Evolutionary conservation across 2,888 invertebrate species (phyloP), one percentile per base, ranked within the genome.

Genomic region (Euplagia quadripunctaria): DNA sequence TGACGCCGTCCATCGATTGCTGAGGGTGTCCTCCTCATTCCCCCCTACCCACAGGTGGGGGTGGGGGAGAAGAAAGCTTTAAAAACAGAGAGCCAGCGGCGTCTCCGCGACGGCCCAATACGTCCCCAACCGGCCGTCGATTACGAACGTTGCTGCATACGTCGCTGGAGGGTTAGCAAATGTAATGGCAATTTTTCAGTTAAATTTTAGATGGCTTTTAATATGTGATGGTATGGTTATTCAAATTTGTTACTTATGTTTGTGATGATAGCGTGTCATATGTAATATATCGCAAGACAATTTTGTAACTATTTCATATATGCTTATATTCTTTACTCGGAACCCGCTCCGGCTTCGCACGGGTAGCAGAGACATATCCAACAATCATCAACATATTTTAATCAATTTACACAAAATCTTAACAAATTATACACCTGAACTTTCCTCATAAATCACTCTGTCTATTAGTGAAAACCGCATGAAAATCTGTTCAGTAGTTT

Each of bases 71-170:
- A 91, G 91, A 89, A 89, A 90, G 91, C 90, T 92, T 91, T 92
- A 92, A 91, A 91, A 91, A 90, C 91, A 91, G 87, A 87, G 91
- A 91, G 91, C 88, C 88, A 86, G 87, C 89, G 92, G 90, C 94
- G 94, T 94, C 94, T 94, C 95, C 89, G 89, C 94, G 94, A 93
- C 94, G 94, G 92, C 89, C 94, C 94, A 93, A 94, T 94, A 93
- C 94, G 94, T 95, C 94, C 95, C 94, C 92, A 91, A 90, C 91
- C 92, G 94, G 91, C 93, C 94, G 93, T 92, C 94, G 94, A 94
- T 95, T 95, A 94, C 94, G 88, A 86, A 82, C 89, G 86, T 86
- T 85, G 85, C 86, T 94, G 94, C 93, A 94, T 93, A 91, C 89
- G 91, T 77, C 82, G 80, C 68, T 75, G 88, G 87, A 93, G 82